These are phyloP conservation scores for Dendropsophus ebraccatus DNA, from an alignment of 2,113 vertebrate genomes.

Conservation along the genomic window DNA sequence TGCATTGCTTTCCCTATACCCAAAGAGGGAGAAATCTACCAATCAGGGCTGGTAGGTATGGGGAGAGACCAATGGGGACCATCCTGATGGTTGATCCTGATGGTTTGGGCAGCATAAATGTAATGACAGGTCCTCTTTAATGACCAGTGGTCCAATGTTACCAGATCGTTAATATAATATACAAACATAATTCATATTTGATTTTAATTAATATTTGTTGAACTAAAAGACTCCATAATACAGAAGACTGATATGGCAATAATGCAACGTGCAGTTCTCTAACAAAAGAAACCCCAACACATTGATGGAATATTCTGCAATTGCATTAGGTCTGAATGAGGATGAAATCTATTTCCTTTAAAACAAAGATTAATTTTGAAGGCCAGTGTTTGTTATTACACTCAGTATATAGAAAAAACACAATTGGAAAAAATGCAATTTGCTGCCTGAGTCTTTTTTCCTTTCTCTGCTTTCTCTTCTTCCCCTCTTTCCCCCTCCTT, in stretches of 20 bases:
- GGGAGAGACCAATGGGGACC: too few relatives aligned
- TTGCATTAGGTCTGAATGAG: not conserved
- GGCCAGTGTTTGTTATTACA: conserved; percentile 29
- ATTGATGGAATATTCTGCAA: conserved; percentile 12
- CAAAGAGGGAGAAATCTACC: too few relatives aligned
- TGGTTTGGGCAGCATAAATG: too few relatives aligned
- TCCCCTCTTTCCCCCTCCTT: conserved; percentile 39
- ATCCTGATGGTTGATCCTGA: too few relatives aligned
- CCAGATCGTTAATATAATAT: too few relatives aligned
- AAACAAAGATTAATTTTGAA: conserved; percentile 48
- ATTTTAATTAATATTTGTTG: not conserved
- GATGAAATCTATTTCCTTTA: conserved; percentile 6
- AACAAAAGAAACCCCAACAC: not conserved
- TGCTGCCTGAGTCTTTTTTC: conserved; percentile 28
- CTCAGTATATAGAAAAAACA: conserved; percentile 29
- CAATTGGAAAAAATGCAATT: conserved; percentile 53
- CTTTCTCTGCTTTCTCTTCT: conserved; percentile 4
- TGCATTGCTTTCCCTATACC: too few relatives aligned
- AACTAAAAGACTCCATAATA: not conserved
- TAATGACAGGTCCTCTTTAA: too few relatives aligned
- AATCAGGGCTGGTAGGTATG: too few relatives aligned
- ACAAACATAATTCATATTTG: too few relatives aligned
- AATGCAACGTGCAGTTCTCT: not conserved
- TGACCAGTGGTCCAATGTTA: too few relatives aligned
- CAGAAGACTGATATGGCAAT: too few relatives aligned